A percentile compares a stretch with the other conserved stretches of the same genome.
Evolutionary conservation across 2,797 vertebrate species (phyloP).

Genomic region (Spea hammondii): DNA sequence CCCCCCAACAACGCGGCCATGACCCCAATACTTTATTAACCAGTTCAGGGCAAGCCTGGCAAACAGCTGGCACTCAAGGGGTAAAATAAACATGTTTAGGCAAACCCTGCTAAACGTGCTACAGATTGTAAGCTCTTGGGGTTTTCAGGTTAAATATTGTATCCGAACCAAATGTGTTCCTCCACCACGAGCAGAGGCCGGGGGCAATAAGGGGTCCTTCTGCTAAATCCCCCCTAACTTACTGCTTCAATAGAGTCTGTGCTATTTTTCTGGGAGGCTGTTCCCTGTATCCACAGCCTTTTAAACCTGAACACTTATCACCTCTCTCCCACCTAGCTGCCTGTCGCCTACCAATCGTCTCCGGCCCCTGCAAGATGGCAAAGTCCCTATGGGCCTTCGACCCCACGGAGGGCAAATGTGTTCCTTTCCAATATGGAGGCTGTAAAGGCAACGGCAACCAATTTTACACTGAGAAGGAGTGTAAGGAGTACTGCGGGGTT

Average conservation of each 20-base stretch:
- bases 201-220: background rate
- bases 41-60: background rate
- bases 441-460: conserved; percentile 88
- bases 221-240: background rate
- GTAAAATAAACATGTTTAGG: too few species aligned
- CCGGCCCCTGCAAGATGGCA: conserved; percentile 65
- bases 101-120: too few species aligned
- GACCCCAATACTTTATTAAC: background rate
- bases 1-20: background rate
- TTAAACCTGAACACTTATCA: too few species aligned
- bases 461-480: conserved; percentile 92
- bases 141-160: too few species aligned
- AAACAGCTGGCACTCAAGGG: background rate
- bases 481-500: conserved; percentile 88
- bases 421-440: conserved; percentile 71
- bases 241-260: too few species aligned
- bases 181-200: background rate
- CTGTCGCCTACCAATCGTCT: conserved; percentile 79
- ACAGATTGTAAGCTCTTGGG: too few species aligned
- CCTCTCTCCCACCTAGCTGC: conserved; percentile 66
- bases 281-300: background rate
- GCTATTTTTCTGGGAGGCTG: too few species aligned
- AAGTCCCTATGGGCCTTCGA: conserved; percentile 79
- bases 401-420: conserved; percentile 71
- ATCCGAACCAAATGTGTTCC: too few species aligned